Evolutionary conservation across 2,797 vertebrate genomes (phyloP).

Genomic region (Pseudochaenichthys georgianus): DNA sequence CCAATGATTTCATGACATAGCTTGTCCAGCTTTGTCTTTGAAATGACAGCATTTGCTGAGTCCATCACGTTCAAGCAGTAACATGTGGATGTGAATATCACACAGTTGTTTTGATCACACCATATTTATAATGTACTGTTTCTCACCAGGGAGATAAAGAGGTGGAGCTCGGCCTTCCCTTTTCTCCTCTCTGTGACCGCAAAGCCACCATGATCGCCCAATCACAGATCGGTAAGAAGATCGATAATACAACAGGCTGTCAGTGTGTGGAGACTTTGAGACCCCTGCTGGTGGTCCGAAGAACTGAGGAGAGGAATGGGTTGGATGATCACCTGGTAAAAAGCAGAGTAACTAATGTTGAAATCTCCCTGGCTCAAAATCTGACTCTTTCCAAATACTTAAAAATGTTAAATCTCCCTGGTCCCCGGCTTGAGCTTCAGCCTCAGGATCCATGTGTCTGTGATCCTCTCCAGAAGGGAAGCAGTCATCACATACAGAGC

Average conservation of each 20-base stretch:
- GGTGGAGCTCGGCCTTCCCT: slow-evolving; percentile 93
- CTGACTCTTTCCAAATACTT: no score
- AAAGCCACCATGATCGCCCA: slow-evolving; percentile 98
- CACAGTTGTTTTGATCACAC: no score
- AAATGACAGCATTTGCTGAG: neutral
- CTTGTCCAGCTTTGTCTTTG: no score
- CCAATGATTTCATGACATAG: no score
- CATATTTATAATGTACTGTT: slow-evolving; percentile 4
- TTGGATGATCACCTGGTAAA: neutral
- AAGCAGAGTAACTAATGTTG: neutral
- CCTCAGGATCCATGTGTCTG: no score
- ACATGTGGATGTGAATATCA: neutral
- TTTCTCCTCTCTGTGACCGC: slow-evolving; percentile 97
- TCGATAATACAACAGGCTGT: neutral
- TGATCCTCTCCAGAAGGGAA: no score
- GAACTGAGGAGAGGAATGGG: neutral
- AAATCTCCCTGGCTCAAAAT: neutral
- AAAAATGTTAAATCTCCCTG: no score
- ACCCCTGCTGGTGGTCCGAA: slow-evolving; percentile 12
- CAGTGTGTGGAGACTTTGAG: neutral
- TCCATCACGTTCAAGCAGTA: neutral
- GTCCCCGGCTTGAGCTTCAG: no score
- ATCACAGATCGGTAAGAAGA: slow-evolving; percentile 94
- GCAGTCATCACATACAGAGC: no score
- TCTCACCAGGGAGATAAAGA: slow-evolving; percentile 94